Evolutionary conservation across 2,888 invertebrate species (phyloP), one percentile per base, ranked within the genome.

Genomic region (Cryptocephalus moraei): DNA sequence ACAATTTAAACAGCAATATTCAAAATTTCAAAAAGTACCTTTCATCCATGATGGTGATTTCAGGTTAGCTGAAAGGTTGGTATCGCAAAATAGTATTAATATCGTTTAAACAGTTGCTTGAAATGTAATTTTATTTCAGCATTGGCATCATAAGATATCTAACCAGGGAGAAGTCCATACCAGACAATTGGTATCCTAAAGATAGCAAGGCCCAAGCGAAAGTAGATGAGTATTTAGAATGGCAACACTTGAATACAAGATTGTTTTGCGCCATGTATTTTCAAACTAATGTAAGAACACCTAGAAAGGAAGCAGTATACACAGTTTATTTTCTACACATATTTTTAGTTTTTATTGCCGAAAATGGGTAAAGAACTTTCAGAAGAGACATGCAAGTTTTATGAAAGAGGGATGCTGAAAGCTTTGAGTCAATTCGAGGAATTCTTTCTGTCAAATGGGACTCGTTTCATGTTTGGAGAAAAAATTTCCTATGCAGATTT

Each of bases 61-160:
- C 55, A 65, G 66, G 48, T 61, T 81, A 4, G 72, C 72, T 22
- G 81, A 81, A 67, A 80, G 67, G 69, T 68, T 57, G 42, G 39
- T 48, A 39, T 22, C 6, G 3, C 22, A 22, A 22, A 22, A 22
- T 2, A 6, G 2, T 22, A 22, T n/a, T n/a, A 22, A 22, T 4
- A 22, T 22, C 6, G 22, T 4, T 22, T 2, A 22, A 22, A 22
- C 2, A 22, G 22, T 22, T 22, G 22, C 22, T 22, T 22, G 22
- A 22, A 32, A n/a, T 43, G 10, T 31, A 32, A 45, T 48, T 41
- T 13, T 9, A 43, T 53, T 73, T 34, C 65, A 87, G 87, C 70
- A 72, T 86, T 39, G 85, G 84, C n/a, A 87, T 88, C 49, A 59
- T 85, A 12, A 76, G 81, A 53, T 88, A 87, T 62, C 60, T 89